phyloP scores from a whole-genome alignment of 2,888 invertebrate species.

The Sesia bembeciformis region DNA sequence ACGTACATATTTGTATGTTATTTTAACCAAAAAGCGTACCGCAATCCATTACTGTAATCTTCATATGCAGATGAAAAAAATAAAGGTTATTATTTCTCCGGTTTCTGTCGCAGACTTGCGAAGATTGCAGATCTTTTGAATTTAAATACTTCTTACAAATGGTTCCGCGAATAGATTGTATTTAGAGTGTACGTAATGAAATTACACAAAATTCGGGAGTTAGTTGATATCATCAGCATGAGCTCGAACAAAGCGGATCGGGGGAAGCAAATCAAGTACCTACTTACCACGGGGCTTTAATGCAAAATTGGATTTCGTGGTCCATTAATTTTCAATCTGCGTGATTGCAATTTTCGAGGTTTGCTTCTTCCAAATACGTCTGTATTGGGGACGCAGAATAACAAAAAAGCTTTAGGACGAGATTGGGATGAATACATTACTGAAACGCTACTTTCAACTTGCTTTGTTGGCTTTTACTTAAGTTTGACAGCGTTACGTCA shows the following conservation, averaged over 20 bases:
- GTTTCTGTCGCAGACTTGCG: too few species aligned
- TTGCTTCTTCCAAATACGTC: conserved; percentile 59
- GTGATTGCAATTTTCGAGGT: conserved; percentile 72
- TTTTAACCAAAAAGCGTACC: not conserved
- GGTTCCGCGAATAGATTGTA: not conserved
- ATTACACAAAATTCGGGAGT: not conserved
- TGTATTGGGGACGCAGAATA: conserved; percentile 52
- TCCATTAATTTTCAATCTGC: conserved; percentile 73
- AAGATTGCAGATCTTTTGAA: too few species aligned
- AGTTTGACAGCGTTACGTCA: not conserved
- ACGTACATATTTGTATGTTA: too few species aligned
- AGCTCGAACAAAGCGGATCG: not conserved
- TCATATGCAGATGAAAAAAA: too few species aligned
- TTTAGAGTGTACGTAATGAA: not conserved
- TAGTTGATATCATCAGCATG: not conserved
- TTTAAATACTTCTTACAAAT: too few species aligned
- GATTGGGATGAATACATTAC: conserved; percentile 58
- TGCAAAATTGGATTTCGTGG: conserved; percentile 71
- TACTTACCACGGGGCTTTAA: conserved; percentile 30
- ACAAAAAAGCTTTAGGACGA: conserved; percentile 53
- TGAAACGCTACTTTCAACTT: conserved; percentile 18
- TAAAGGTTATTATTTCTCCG: too few species aligned
- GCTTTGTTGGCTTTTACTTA: conserved; percentile 2
- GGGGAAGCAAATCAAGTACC: conserved; percentile 28
- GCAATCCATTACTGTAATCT: not conserved